phyloP scores from a whole-genome alignment of 2,888 invertebrate species.

The Pachliopta kotzebuea region DNA sequence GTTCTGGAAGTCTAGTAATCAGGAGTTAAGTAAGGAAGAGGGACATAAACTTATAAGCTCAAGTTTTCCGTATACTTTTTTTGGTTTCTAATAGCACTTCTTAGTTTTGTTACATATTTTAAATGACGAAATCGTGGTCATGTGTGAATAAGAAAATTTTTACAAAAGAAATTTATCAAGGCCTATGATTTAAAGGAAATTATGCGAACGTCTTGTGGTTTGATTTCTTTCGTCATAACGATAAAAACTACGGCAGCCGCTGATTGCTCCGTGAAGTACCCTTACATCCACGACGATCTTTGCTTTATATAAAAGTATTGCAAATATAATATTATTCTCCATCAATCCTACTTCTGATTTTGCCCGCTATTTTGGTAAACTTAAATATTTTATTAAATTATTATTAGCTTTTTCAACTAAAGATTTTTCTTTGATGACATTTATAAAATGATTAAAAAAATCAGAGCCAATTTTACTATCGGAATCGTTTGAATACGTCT shows the following conservation, averaged over 20 bases:
- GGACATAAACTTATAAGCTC: not conserved
- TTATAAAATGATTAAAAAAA: too few relatives aligned
- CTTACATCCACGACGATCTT: constrained; percentile 49
- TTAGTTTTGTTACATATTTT: too few relatives aligned
- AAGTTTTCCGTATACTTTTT: not conserved
- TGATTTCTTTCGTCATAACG: constrained; percentile 43
- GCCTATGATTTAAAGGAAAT: not conserved
- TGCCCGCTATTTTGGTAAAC: constrained; percentile 37
- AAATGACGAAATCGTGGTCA: too few relatives aligned
- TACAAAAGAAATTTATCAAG: too few relatives aligned
- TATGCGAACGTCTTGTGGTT: not conserved
- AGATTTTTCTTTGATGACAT: not conserved
- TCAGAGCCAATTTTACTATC: too few relatives aligned
- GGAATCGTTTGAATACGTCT: too few relatives aligned
- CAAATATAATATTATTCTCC: constrained; percentile 69
- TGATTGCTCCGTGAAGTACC: constrained; percentile 43
- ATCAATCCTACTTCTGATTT: constrained; percentile 58
- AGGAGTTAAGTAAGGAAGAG: constrained; percentile 37
- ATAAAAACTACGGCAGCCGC: constrained; percentile 56
- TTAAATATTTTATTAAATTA: constrained; percentile 17
- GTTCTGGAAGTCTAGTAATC: constrained; percentile 31
- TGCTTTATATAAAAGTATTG: constrained; percentile 59
- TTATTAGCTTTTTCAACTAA: not conserved
- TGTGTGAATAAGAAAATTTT: too few relatives aligned
- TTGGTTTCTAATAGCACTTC: not conserved